These are phyloP conservation scores for Sweltsa coloradensis DNA, from an alignment of 1,140 invertebrate genomes.

Conservation along the genomic window DNA sequence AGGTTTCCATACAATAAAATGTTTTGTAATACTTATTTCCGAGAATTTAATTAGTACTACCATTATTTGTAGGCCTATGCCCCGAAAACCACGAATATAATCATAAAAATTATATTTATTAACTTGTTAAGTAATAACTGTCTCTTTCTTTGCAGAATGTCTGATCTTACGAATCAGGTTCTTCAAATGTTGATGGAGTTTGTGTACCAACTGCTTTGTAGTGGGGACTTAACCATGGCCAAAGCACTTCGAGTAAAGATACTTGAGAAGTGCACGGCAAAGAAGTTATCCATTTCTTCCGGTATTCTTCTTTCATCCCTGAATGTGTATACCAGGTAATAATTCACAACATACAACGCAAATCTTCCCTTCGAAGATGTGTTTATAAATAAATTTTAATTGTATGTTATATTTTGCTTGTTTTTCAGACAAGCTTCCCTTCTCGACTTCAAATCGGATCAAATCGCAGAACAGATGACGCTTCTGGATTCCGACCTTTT, in stretches of 20 bases:
- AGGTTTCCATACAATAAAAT: no score
- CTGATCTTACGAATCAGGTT: constrained; percentile 64
- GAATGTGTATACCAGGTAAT: constrained; percentile 25
- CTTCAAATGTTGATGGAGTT: constrained; percentile 76
- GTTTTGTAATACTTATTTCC: no score
- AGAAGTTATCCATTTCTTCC: constrained; percentile 38
- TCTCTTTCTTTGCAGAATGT: constrained; percentile 43
- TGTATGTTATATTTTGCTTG: constrained; percentile 3
- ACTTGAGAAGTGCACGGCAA: constrained; percentile 72
- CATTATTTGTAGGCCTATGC: no score
- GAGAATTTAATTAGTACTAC: no score
- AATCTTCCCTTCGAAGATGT: background rate
- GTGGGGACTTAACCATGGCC: constrained; percentile 75
- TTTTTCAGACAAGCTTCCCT: constrained; percentile 52
- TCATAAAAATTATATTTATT: constrained; percentile 5
- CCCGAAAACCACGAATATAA: constrained; percentile 2
- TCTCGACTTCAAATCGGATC: constrained; percentile 85
- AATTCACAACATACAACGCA: background rate
- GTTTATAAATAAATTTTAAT: background rate
- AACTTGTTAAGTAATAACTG: constrained; percentile 1
- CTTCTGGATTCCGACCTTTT: constrained; percentile 90
- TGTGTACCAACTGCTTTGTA: constrained; percentile 77
- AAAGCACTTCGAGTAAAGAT: constrained; percentile 81
- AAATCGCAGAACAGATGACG: constrained; percentile 97
- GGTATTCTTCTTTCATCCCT: constrained; percentile 28